Conservation (phyloP, 2,888 invertebrate species). For the Eledona agricola region DNA sequence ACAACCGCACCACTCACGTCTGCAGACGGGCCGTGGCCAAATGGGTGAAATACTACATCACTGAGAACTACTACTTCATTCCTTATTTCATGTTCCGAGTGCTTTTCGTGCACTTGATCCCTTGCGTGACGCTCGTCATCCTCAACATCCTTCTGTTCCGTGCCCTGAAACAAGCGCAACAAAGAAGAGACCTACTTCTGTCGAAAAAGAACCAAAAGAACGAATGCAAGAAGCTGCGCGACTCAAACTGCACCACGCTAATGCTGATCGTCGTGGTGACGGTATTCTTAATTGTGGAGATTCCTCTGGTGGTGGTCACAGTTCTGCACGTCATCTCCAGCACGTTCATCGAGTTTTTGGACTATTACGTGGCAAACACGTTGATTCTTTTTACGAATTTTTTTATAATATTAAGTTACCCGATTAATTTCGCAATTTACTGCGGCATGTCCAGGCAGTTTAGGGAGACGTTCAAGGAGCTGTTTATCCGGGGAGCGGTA, state of each 20-base stretch:
- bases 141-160: slow-evolving; percentile 87
- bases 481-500: slow-evolving; percentile 73
- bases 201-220: slow-evolving; percentile 67
- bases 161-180: slow-evolving; percentile 85
- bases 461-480: slow-evolving; percentile 89
- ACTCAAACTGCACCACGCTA: slow-evolving; percentile 85
- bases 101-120: slow-evolving; percentile 89
- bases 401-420: slow-evolving; percentile 89
- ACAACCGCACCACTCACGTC: slow-evolving; percentile 72
- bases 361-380: slow-evolving; percentile 81
- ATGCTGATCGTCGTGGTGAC: slow-evolving; percentile 90
- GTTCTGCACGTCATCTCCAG: slow-evolving; percentile 84
- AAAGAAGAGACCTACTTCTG: slow-evolving; percentile 57
- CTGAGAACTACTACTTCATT: slow-evolving; percentile 81
- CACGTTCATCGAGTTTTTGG: slow-evolving; percentile 71
- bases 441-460: slow-evolving; percentile 96
- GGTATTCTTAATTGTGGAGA: slow-evolving; percentile 83
- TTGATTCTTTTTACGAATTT: slow-evolving; percentile 87
- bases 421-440: slow-evolving; percentile 94
- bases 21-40: slow-evolving; percentile 72
- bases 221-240: slow-evolving; percentile 80
- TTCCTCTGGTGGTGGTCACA: slow-evolving; percentile 84
- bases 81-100: slow-evolving; percentile 87
- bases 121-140: slow-evolving; percentile 87
- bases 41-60: slow-evolving; percentile 75